Conservation (phyloP, 1,140 invertebrate genomes). For the Orius insidiosus region DNA sequence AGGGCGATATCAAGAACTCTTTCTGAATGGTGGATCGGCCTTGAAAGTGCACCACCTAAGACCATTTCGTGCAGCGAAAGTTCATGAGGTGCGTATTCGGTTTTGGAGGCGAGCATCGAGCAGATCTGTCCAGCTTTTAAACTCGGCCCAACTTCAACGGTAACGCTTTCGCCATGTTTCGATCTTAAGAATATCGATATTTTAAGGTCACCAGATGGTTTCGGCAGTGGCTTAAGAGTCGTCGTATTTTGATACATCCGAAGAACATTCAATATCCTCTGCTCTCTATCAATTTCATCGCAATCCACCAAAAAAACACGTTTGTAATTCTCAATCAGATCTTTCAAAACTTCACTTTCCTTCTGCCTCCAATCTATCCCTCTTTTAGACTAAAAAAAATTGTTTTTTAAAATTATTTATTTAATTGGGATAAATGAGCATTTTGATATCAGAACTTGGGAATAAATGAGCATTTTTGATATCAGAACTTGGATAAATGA, state of each 20-base stretch:
- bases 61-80: conserved; percentile 58
- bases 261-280: conserved; percentile 48
- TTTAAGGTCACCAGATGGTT: conserved; percentile 57
- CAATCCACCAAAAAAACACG: conserved; percentile 39
- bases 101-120: conserved; percentile 42
- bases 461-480: too few species aligned
- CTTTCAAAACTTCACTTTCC: conserved; percentile 47
- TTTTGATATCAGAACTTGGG: too few species aligned
- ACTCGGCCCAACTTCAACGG: conserved; percentile 49
- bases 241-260: conserved; percentile 42
- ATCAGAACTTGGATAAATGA: too few species aligned
- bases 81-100: conserved; percentile 39
- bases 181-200: conserved; percentile 55
- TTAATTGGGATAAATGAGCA: too few species aligned
- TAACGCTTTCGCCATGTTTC: conserved; percentile 36
- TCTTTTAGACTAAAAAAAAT: conserved; percentile 23
- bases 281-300: conserved; percentile 42
- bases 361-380: conserved; percentile 38
- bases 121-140: conserved; percentile 59
- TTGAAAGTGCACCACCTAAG: conserved; percentile 44
- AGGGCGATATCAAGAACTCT: conserved; percentile 47
- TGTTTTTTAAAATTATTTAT: too few species aligned
- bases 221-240: conserved; percentile 31
- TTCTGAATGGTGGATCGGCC: conserved; percentile 62
- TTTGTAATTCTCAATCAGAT: conserved; percentile 43